A percentile compares a stretch with the other conserved stretches of the same genome.
Conservation (phyloP, 1,140 invertebrate species). For the Harpegnathos saltator region DNA sequence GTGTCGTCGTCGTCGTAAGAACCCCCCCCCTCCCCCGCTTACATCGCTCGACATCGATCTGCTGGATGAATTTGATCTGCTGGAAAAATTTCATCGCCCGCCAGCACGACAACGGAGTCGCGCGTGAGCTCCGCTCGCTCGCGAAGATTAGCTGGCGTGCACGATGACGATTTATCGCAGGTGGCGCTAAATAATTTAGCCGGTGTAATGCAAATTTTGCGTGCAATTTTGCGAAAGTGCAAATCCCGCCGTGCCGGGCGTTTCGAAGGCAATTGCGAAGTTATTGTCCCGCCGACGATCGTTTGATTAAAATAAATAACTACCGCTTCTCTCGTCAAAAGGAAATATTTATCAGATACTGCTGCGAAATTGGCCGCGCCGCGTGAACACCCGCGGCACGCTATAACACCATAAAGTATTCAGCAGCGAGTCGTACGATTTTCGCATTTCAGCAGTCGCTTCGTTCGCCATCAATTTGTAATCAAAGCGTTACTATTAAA, state of each 20-base stretch:
- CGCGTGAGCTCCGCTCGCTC: neutral
- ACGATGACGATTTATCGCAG: slow-evolving; percentile 22
- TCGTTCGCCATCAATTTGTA: slow-evolving; percentile 61
- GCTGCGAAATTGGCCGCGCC: slow-evolving; percentile 51
- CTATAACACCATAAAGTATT: slow-evolving; percentile 63
- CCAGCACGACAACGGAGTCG: neutral
- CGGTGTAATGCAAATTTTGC: slow-evolving; percentile 48
- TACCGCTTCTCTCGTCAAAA: slow-evolving; percentile 49
- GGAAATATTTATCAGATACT: slow-evolving; percentile 60
- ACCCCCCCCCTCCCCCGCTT: too few species aligned
- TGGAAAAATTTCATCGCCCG: neutral
- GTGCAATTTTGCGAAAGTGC: slow-evolving; percentile 52
- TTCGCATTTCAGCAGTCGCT: slow-evolving; percentile 57
- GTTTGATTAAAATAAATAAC: slow-evolving; percentile 64
- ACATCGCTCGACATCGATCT: too few species aligned
- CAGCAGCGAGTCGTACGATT: slow-evolving; percentile 60
- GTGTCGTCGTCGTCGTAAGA: too few species aligned
- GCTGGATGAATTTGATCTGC: neutral
- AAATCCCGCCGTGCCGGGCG: slow-evolving; percentile 27
- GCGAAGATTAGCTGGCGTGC: neutral
- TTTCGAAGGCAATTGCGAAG: slow-evolving; percentile 47
- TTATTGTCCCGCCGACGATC: slow-evolving; percentile 58
- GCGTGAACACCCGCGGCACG: slow-evolving; percentile 48
- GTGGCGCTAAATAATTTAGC: slow-evolving; percentile 40
- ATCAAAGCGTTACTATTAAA: slow-evolving; percentile 63